Evolutionary conservation across 2,888 invertebrate genomes (phyloP).

Genomic region (Eupeodes latifasciatus): DNA sequence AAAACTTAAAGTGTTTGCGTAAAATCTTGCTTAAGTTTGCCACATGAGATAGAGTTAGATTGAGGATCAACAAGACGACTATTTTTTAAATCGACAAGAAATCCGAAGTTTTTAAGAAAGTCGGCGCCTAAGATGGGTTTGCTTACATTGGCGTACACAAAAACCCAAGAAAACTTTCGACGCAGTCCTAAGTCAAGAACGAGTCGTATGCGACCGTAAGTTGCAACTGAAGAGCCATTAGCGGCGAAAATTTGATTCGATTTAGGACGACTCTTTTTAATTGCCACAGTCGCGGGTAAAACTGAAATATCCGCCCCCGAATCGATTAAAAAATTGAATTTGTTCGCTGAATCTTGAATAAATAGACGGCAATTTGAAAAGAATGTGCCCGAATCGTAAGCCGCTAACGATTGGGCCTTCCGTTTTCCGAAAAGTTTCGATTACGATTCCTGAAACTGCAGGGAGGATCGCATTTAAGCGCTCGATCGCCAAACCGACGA

Average conservation of each 20-base stretch:
- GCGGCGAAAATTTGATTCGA: not conserved
- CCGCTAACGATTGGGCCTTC: slow-evolving; percentile 23
- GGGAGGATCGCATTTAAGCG: not conserved
- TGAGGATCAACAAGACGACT: not conserved
- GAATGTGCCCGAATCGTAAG: not conserved
- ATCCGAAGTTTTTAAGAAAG: not conserved
- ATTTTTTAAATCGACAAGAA: not conserved
- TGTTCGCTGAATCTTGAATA: no score
- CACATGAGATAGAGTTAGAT: not conserved
- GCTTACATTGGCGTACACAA: not conserved
- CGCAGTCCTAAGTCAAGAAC: not conserved
- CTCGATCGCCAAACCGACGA: not conserved
- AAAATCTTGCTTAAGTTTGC: not conserved
- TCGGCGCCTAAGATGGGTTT: not conserved
- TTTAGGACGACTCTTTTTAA: not conserved
- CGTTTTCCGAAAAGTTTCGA: not conserved
- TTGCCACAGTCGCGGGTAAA: not conserved
- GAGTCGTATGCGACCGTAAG: not conserved
- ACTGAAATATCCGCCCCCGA: not conserved
- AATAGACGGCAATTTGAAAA: slow-evolving; percentile 12
- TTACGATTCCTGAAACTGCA: not conserved
- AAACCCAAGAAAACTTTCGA: not conserved
- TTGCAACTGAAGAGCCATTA: not conserved
- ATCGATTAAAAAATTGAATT: not conserved
- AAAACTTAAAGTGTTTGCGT: not conserved